phyloP scores from a whole-genome alignment of 2,888 invertebrate species.

The Metallyticus violacea region DNA sequence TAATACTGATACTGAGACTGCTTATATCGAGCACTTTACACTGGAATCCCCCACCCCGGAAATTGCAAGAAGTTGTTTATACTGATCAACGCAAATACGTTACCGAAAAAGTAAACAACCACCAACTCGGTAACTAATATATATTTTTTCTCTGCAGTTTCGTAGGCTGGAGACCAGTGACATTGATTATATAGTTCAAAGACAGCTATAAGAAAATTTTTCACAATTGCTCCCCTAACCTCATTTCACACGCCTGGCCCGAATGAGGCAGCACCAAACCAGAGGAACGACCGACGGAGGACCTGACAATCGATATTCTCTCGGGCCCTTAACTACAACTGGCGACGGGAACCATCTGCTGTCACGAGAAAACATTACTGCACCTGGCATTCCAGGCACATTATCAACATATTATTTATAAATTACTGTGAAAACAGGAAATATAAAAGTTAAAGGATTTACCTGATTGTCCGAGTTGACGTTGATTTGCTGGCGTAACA shows the following conservation, averaged over 20 bases:
- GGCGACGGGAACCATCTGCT: not conserved
- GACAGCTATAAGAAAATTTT: no score
- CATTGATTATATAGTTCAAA: no score
- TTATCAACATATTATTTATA: not conserved
- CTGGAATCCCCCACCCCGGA: no score
- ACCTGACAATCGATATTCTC: not conserved
- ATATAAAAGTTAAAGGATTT: not conserved
- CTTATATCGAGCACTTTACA: no score
- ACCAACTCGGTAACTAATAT: not conserved
- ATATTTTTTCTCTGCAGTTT: not conserved
- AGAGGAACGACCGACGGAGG: not conserved
- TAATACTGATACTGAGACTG: no score
- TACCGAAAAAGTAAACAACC: not conserved
- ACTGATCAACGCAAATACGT: no score
- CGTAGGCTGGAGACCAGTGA: not conserved
- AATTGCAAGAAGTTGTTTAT: no score
- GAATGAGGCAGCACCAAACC: not conserved
- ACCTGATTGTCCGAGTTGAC: conserved; percentile 5
- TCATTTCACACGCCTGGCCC: not conserved
- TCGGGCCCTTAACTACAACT: not conserved
- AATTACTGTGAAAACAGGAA: not conserved
- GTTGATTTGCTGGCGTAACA: not conserved
- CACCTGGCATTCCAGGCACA: not conserved
- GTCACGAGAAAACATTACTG: not conserved
- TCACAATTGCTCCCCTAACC: not conserved